Conservation (phyloP, 64 coral and sea anemone genomes). For the Actinia equina region DNA sequence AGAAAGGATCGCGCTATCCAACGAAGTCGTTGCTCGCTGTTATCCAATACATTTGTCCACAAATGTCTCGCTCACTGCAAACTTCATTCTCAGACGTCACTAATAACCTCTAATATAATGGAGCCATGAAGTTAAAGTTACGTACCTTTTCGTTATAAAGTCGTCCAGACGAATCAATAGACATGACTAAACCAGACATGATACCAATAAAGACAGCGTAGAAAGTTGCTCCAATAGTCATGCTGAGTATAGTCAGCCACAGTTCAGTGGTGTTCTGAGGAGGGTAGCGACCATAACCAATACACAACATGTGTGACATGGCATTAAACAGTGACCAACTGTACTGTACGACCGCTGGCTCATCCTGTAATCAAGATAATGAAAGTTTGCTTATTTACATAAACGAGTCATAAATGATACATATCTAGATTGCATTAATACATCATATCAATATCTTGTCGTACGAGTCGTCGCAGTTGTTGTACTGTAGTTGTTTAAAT, state of each 20-base stretch:
- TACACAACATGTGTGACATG: slow-evolving; percentile 96
- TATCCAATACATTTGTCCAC: too few relatives aligned
- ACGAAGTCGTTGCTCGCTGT: too few relatives aligned
- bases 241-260: slow-evolving; percentile 90
- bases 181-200: slow-evolving; percentile 99
- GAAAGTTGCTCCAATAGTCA: slow-evolving; percentile 96
- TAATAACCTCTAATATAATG: not conserved
- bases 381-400: not conserved
- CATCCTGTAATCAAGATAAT: slow-evolving; percentile 48
- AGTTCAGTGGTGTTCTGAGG: slow-evolving; percentile 83
- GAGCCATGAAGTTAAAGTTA: not conserved
- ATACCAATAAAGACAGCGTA: slow-evolving; percentile 99
- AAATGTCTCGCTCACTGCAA: too few relatives aligned
- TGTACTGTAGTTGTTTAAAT: too few relatives aligned
- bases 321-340: slow-evolving; percentile 96
- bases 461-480: too few relatives aligned
- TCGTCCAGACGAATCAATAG: slow-evolving; percentile 94
- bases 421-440: too few relatives aligned
- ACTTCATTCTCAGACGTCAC: too few relatives aligned
- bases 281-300: slow-evolving; percentile 93
- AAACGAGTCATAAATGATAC: too few relatives aligned
- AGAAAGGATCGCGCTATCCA: too few relatives aligned
- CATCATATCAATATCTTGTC: too few relatives aligned
- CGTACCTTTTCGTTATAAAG: slow-evolving; percentile 96
- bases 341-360: slow-evolving; percentile 69